Evolutionary conservation across 2,888 invertebrate species (phyloP), one percentile per base, ranked within the genome.

Genomic region (Zygogramma bicolorata): DNA sequence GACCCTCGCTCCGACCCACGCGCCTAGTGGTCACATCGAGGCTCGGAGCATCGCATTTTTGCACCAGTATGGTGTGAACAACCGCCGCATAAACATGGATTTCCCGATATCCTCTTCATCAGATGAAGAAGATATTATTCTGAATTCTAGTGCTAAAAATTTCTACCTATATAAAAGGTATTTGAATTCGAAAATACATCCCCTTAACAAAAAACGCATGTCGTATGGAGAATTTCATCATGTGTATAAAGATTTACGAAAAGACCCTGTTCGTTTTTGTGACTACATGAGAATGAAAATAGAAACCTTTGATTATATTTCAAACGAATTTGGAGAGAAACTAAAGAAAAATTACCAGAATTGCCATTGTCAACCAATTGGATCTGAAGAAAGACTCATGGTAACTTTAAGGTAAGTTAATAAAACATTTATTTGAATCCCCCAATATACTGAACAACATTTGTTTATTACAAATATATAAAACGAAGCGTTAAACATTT

Each of bases 331-430:
- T 25, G 46, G 62, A 18, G 62, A 62, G 5, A 40, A 46, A 62
- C 40, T 62, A 25, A 42, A 40, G 4, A 46, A 27, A 63, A 18
- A 20, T 22, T 63, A 60, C 60, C 60, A 61, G 27, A 68, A 61
- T 27, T 61, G 68, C 38, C 68, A 53, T 68, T 13, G 22, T 20
- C 59, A 69, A 31, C 69, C 63, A 18, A 69, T 63, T 18, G 15
- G 3, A 29, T 8, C 29, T 25, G 58, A 68, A 53, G 49, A 68
- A 68, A 49, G 46, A 62, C 53, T 68, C 3, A 61, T 68, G 57
- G 3, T 69, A 53, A 63, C 69, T 3, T 65, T 63, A 42, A 22
- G 69, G 58, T 69, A 59, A 69, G 63, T 63, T 53, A 18, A 62
- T 34, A 34, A 31, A 57, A 57, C 7, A 34, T 34, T 62, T 69